phyloP scores from a whole-genome alignment of 2,888 invertebrate species.

The Drosophila koepferae region DNA sequence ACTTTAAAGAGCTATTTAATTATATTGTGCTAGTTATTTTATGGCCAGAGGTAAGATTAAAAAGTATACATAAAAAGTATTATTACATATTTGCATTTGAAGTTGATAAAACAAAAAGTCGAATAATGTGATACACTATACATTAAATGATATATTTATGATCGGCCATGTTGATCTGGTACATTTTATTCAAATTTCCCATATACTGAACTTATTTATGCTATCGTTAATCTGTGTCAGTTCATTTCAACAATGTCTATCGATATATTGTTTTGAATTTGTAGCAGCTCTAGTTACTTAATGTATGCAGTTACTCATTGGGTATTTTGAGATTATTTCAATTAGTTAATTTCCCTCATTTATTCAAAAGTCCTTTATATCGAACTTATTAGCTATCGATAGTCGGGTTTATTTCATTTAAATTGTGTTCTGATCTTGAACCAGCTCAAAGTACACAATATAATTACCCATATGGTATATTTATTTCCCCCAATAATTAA shows the following conservation, averaged over 20 bases:
- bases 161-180: background rate
- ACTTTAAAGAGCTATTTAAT: background rate
- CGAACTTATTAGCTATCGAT: background rate
- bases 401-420: background rate
- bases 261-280: background rate
- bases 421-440: background rate
- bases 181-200: too few species aligned
- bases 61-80: too few species aligned
- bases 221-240: background rate
- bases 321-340: background rate
- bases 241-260: background rate
- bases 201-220: too few species aligned
- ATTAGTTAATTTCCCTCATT: background rate
- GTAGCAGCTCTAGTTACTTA: background rate
- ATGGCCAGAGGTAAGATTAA: background rate
- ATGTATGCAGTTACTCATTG: background rate
- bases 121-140: too few species aligned
- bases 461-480: background rate
- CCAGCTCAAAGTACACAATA: background rate
- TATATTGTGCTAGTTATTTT: too few species aligned
- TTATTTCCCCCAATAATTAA: too few species aligned
- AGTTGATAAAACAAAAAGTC: too few species aligned
- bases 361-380: background rate
- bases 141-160: background rate
- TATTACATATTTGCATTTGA: too few species aligned